Evolutionary conservation across 1,140 invertebrate genomes (phyloP).

Genomic region (Monochamus saltuarius): DNA sequence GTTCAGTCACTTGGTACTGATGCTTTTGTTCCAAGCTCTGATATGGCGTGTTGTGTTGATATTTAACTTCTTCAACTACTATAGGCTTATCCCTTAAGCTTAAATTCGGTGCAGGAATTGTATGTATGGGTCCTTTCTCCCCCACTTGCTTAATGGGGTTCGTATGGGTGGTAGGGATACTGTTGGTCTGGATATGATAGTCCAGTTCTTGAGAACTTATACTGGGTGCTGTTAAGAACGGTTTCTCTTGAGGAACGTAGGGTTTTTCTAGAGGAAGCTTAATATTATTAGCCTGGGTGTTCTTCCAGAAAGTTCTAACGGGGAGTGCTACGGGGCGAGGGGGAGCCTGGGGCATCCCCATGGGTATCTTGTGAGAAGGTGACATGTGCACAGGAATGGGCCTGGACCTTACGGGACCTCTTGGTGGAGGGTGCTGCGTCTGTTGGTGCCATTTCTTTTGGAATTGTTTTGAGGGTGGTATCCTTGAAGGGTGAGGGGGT

Average conservation of each 20-base stretch:
- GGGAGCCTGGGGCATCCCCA: conserved; percentile 1
- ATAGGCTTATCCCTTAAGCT: conserved; percentile 50
- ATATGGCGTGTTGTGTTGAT: conserved; percentile 11
- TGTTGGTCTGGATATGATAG: conserved; percentile 47
- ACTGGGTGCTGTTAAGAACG: conserved; percentile 7
- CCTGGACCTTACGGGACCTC: conserved; percentile 10
- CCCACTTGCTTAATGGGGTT: conserved; percentile 51
- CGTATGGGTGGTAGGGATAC: conserved; percentile 37
- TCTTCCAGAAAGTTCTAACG: conserved; percentile 31
- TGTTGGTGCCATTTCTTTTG: conserved; percentile 37
- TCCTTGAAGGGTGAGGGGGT: conserved; percentile 21
- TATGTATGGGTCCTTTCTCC: conserved; percentile 74
- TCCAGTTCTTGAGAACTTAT: conserved; percentile 36
- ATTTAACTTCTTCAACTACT: conserved; percentile 26
- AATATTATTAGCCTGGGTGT: conserved; percentile 17
- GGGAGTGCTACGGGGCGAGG: conserved; percentile 21
- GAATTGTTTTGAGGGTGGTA: conserved; percentile 29
- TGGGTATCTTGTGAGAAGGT: conserved; percentile 11
- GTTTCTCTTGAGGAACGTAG: conserved; percentile 20
- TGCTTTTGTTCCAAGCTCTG: conserved; percentile 28
- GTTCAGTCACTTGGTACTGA: conserved; percentile 55
- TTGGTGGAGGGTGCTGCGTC: conserved; percentile 11
- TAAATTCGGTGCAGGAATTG: conserved; percentile 79
- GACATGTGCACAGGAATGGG: conserved; percentile 28
- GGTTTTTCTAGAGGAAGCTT: conserved; percentile 9